Evolutionary conservation across 2,888 invertebrate genomes (phyloP), one percentile per base, ranked within the genome.

Genomic region (Parnassius mnemosyne): DNA sequence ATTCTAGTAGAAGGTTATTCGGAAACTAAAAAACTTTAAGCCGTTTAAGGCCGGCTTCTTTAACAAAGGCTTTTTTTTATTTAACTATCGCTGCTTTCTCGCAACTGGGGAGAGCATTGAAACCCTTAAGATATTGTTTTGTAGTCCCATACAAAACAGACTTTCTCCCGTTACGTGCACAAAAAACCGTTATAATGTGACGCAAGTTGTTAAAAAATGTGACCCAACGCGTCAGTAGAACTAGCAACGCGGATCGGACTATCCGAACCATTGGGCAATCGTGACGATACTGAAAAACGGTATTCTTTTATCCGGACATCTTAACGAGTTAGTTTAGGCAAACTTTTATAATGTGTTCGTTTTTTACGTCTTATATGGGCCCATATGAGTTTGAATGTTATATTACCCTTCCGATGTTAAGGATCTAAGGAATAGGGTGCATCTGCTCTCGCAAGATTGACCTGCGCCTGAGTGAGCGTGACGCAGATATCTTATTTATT

Each of bases 291-390:
- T 91, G 88, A 91, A 89, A 89, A 89, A 88, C 87, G 84, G 86
- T 87, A 87, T 87, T 89, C 87, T 81, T 89, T 90, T 89, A 89
- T 89, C 89, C 89, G 87, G 85, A 85, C 86, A 91, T 91, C 89
- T 84, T 89, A 91, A 91, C 89, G 88, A 91, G 87, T 89, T 89
- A 90, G 91, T 87, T 89, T 90, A 91, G 89, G 87, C 90, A 88
- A 90, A 91, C 89, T 89, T 89, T 89, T 88, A 89, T 90, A 85
- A 88, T 85, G 86, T 86, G 82, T 80, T 49, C 49, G 13, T 87
- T 87, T 85, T 82, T 86, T 83, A 79, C 71, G 70, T 85, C 86
- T 88, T 87, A 84, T 87, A 85, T 78, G 83, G 84, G 81, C 77
- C 84, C 84, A 77, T 87, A 88, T 89, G 89, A 85, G 84, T 80